A percentile compares a stretch with the other conserved stretches of the same genome.
phyloP scores from a whole-genome alignment of 2,888 invertebrate species.

The Kuschelorhynchus macadamiae region DNA sequence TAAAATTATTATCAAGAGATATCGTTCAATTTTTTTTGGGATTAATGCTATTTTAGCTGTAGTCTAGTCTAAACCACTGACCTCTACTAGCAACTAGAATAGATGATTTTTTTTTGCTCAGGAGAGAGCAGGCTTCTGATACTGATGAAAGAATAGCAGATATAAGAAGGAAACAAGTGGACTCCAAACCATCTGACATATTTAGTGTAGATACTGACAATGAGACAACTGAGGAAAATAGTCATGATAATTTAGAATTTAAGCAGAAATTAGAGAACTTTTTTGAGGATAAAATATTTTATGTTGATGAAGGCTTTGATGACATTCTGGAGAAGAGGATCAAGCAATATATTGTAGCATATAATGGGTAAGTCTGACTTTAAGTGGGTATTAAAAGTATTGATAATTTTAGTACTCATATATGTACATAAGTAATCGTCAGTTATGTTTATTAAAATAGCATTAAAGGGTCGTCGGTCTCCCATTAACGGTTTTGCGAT shows the following conservation, averaged over 20 bases:
- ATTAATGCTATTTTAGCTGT: no score
- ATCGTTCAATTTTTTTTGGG: no score
- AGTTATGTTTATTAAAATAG: no score
- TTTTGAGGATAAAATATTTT: conserved; percentile 71
- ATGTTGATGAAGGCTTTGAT: conserved; percentile 67
- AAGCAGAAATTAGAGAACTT: conserved; percentile 66
- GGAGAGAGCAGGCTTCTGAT: conserved; percentile 67
- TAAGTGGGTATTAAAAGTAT: no score
- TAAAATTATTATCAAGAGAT: no score
- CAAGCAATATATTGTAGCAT: conserved; percentile 74
- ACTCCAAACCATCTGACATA: conserved; percentile 17
- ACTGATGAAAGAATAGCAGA: conserved; percentile 71
- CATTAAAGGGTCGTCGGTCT: no score
- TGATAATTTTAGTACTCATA: no score
- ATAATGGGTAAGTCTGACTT: conserved; percentile 71
- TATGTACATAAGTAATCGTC: no score
- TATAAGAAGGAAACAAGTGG: conserved; percentile 51
- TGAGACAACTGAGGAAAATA: conserved; percentile 17
- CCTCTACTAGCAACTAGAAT: no score
- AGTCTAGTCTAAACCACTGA: no score
- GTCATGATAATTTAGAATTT: conserved; percentile 27
- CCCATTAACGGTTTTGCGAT: no score
- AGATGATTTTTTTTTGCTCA: conserved; percentile 12
- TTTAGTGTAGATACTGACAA: conserved; percentile 39
- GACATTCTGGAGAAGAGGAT: conserved; percentile 63